These are phyloP conservation scores for Cettia cetti DNA, from an alignment of 2,113 vertebrate genomes.

Conservation along the genomic window DNA sequence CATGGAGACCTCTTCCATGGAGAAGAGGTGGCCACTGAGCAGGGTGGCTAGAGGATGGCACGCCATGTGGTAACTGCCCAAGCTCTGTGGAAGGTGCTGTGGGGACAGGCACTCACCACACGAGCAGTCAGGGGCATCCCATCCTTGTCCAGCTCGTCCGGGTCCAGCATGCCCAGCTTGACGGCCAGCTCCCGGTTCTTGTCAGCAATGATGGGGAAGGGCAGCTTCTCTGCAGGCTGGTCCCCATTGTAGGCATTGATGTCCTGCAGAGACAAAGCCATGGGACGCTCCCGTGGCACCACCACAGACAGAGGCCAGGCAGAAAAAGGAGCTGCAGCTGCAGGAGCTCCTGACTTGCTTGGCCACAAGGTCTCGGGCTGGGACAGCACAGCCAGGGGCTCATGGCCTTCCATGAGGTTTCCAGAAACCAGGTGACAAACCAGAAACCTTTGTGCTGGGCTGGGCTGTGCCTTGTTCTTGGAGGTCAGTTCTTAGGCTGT, in stretches of 20 bases:
- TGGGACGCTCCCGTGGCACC: accelerated
- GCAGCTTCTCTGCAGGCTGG: constrained; percentile 69
- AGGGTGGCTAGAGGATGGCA: background rate
- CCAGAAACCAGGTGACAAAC: background rate
- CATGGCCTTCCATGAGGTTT: background rate
- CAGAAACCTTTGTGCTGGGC: background rate
- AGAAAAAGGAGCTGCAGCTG: background rate
- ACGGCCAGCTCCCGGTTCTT: constrained; percentile 83
- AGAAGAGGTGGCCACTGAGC: background rate
- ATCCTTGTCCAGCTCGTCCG: constrained; percentile 85
- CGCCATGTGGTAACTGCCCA: background rate
- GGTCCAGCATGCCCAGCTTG: constrained; percentile 93
- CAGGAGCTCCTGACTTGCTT: background rate
- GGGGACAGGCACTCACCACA: constrained; percentile 79
- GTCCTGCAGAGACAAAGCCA: constrained; percentile 76
- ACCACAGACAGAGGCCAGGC: background rate
- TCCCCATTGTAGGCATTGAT: constrained; percentile 81
- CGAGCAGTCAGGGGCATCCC: constrained; percentile 91
- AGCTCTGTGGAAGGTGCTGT: background rate
- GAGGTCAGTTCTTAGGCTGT: background rate
- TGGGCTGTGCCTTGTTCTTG: background rate
- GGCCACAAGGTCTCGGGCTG: background rate
- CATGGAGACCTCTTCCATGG: background rate
- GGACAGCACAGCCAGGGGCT: background rate
- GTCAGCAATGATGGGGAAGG: constrained; percentile 96